These are phyloP conservation scores for Synanthedon myopaeformis DNA, from an alignment of 2,888 invertebrate genomes.

Conservation along the genomic window DNA sequence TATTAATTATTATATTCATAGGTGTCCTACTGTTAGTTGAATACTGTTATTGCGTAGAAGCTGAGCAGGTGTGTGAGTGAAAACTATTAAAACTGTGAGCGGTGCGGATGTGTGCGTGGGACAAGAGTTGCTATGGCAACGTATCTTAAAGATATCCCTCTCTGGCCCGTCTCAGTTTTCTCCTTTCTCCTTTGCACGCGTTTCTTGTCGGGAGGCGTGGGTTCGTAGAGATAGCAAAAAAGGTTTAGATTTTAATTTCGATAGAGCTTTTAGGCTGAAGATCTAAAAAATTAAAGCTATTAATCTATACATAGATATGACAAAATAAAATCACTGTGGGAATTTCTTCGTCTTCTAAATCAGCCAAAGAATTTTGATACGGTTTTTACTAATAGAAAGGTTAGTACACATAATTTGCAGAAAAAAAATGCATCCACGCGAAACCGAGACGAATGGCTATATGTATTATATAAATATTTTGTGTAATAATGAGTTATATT, in stretches of 20 bases:
- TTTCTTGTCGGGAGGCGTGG: constrained; percentile 65
- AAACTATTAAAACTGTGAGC: constrained; percentile 2
- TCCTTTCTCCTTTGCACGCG: constrained; percentile 67
- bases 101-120: constrained; percentile 37
- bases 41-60: background rate
- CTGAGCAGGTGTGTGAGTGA: constrained; percentile 4
- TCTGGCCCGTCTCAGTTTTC: constrained; percentile 64
- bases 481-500: too few species aligned
- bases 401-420: too few species aligned
- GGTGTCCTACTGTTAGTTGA: too few species aligned
- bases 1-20: too few species aligned
- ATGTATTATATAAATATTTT: too few species aligned
- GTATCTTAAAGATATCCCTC: constrained; percentile 70
- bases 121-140: constrained; percentile 59
- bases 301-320: too few species aligned
- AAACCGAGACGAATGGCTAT: too few species aligned
- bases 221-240: constrained; percentile 42
- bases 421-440: too few species aligned
- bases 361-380: too few species aligned
- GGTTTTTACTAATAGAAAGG: too few species aligned
- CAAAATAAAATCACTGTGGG: too few species aligned
- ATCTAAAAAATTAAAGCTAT: background rate
- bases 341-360: too few species aligned
- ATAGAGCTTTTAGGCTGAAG: background rate
- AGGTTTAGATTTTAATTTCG: background rate